A percentile compares a stretch with the other conserved stretches of the same genome.
Conservation (phyloP, 1,140 invertebrate genomes). For the Drosophila novamexicana region DNA sequence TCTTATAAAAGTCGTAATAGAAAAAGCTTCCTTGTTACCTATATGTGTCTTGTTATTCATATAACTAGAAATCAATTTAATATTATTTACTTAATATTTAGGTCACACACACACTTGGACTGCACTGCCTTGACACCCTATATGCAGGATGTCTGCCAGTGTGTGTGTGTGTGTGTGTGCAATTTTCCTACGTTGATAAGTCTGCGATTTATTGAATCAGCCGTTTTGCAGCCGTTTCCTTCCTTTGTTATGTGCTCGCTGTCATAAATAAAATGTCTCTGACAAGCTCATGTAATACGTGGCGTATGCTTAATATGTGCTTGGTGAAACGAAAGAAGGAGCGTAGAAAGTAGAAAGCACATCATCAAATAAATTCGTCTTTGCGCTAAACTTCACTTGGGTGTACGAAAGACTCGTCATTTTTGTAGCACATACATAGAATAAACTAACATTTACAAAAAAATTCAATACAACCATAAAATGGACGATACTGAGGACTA, state of each 20-base stretch:
- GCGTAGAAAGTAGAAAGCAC: not conserved
- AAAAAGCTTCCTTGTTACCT: too few relatives aligned
- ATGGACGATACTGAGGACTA: slow-evolving; percentile 21
- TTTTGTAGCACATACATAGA: slow-evolving; percentile 2
- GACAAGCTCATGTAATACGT: slow-evolving; percentile 46
- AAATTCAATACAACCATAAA: not conserved
- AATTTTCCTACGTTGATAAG: slow-evolving; percentile 26
- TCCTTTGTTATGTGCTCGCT: slow-evolving; percentile 8
- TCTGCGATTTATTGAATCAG: slow-evolving; percentile 46
- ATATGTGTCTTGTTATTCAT: too few relatives aligned
- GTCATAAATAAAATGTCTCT: slow-evolving; percentile 53
- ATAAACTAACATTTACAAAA: slow-evolving; percentile 2
- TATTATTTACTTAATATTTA: not conserved
- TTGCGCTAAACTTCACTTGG: slow-evolving; percentile 28
- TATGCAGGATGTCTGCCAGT: not conserved
- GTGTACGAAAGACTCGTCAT: not conserved
- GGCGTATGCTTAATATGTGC: slow-evolving; percentile 17
- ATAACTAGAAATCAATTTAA: too few relatives aligned
- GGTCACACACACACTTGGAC: not conserved
- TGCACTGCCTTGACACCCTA: not conserved
- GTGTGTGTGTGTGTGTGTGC: not conserved
- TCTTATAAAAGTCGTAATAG: too few relatives aligned
- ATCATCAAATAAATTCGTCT: slow-evolving; percentile 5
- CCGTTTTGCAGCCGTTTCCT: slow-evolving; percentile 20
- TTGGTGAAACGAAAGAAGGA: not conserved